Evolutionary conservation across 2,888 invertebrate species (phyloP).

Genomic region (Pocota personata): DNA sequence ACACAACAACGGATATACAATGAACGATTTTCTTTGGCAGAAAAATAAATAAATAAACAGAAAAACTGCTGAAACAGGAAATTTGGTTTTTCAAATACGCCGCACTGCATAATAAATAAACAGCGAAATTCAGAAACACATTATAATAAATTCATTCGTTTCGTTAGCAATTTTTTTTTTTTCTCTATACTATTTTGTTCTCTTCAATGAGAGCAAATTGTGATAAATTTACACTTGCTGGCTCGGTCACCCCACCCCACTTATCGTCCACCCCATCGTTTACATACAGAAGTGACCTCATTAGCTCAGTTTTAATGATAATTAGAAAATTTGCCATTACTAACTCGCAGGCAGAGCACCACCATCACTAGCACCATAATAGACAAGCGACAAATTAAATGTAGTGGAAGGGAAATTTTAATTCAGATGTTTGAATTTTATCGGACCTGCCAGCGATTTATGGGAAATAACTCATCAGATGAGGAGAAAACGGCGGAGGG

Average conservation of each 20-base stretch:
- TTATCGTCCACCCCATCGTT: not conserved
- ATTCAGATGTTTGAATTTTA: slow-evolving; percentile 44
- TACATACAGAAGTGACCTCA: slow-evolving; percentile 38
- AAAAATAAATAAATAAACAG: slow-evolving; percentile 8
- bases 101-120: slow-evolving; percentile 9
- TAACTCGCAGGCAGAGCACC: slow-evolving; percentile 1
- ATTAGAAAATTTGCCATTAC: slow-evolving; percentile 48
- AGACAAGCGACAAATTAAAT: slow-evolving; percentile 38
- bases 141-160: slow-evolving; percentile 4
- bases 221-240: slow-evolving; percentile 15
- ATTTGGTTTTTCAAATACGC: slow-evolving; percentile 17
- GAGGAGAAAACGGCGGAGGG: not conserved
- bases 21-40: not conserved
- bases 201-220: slow-evolving; percentile 29
- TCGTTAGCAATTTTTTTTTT: not conserved
- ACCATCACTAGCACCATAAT: not conserved
- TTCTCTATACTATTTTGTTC: not conserved
- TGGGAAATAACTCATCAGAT: slow-evolving; percentile 3
- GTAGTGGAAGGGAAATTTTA: slow-evolving; percentile 28
- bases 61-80: slow-evolving; percentile 9
- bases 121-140: not conserved
- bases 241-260: not conserved
- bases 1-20: not conserved
- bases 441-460: slow-evolving; percentile 27
- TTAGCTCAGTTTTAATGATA: slow-evolving; percentile 48